Conservation (phyloP, 2,113 vertebrate species). For the Gavia stellata region DNA sequence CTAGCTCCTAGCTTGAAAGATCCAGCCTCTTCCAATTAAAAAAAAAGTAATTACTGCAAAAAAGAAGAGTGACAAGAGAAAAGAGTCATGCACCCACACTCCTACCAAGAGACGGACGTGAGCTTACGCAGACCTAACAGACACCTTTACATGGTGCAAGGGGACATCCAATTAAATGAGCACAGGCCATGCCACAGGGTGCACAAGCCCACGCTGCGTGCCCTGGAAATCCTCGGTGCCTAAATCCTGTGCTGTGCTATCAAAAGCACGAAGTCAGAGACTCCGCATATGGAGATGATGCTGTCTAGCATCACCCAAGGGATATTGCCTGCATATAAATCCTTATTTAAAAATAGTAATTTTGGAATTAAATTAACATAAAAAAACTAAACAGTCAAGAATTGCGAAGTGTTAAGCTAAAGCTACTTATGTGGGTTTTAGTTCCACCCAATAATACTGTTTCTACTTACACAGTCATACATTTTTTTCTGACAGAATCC, state of each 20-base stretch:
- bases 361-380: not conserved
- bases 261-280: not conserved
- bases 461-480: not conserved
- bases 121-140: not conserved
- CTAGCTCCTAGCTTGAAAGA: not conserved
- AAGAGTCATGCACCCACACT: not conserved
- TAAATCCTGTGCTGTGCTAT: not conserved
- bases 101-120: not conserved
- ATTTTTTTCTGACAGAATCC: not conserved
- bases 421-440: not conserved
- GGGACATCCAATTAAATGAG: not conserved
- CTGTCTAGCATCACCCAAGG: not conserved
- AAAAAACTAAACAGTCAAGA: not conserved
- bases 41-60: not conserved
- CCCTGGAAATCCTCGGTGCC: not conserved
- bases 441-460: not conserved
- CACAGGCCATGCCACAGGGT: not conserved
- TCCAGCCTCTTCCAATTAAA: not conserved
- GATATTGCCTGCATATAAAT: not conserved
- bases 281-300: not conserved
- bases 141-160: not conserved
- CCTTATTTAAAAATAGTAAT: not conserved
- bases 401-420: not conserved
- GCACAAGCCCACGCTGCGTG: not conserved
- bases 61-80: not conserved